These are phyloP conservation scores for Archivesica marissinica DNA, from an alignment of 1,140 invertebrate genomes.

Conservation along the genomic window DNA sequence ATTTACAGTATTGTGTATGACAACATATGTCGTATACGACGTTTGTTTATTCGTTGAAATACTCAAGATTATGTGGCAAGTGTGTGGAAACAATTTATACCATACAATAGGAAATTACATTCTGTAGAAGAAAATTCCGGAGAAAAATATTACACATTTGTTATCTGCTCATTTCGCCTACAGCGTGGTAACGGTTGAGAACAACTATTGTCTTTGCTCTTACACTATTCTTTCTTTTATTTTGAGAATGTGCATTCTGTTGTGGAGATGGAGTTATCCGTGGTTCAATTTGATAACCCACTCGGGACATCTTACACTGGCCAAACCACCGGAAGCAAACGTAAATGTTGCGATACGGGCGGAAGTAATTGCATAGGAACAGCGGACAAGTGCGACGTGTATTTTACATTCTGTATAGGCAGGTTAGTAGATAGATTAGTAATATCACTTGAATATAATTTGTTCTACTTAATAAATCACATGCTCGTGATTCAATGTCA, in stretches of 20 bases:
- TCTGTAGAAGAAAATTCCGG: no score
- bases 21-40: no score
- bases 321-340: not conserved
- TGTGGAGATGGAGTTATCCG: conserved; percentile 2
- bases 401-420: conserved; percentile 33
- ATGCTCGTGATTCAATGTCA: no score
- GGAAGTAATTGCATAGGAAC: not conserved
- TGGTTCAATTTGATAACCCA: conserved; percentile 42
- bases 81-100: no score
- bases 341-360: conserved; percentile 41
- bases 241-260: not conserved
- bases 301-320: conserved; percentile 32
- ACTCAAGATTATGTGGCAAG: no score
- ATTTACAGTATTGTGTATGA: no score
- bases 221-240: not conserved
- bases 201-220: no score
- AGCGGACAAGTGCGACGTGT: conserved; percentile 30
- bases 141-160: no score
- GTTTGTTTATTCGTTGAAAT: no score
- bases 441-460: not conserved
- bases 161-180: no score
- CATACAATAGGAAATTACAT: no score
- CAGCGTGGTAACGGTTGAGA: no score
- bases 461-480: not conserved
- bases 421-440: not conserved